phyloP scores from a whole-genome alignment of 2,888 invertebrate genomes.

The Amphipoea lucens region DNA sequence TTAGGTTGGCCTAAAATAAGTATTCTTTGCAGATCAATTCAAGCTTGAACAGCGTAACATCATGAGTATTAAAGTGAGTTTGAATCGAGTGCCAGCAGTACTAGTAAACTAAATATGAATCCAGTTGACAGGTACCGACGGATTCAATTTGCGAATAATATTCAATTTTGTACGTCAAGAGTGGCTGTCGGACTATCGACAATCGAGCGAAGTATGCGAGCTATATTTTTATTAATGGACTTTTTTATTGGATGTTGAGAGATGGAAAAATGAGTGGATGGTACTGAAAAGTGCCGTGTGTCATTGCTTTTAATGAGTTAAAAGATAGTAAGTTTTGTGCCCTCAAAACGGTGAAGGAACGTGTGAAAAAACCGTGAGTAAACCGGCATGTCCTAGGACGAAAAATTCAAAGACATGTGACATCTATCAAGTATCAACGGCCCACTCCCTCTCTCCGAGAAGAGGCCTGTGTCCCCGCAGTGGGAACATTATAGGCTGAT shows the following conservation, averaged over 20 bases:
- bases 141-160: slow-evolving; percentile 85
- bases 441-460: background rate
- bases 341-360: too few relatives aligned
- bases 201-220: slow-evolving; percentile 58
- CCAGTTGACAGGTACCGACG: slow-evolving; percentile 78
- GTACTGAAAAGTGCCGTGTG: background rate
- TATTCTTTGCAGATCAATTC: background rate
- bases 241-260: slow-evolving; percentile 31
- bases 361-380: background rate
- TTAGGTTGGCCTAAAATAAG: background rate
- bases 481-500: background rate
- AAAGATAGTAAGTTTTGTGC: background rate
- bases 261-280: background rate
- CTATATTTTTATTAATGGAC: slow-evolving; percentile 50
- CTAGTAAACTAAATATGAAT: slow-evolving; percentile 70
- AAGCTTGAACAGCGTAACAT: background rate
- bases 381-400: background rate
- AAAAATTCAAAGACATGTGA: background rate
- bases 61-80: slow-evolving; percentile 14
- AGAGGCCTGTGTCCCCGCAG: background rate
- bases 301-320: background rate
- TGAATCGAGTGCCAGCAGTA: slow-evolving; percentile 37
- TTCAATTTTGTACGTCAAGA: slow-evolving; percentile 77
- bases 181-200: slow-evolving; percentile 58
- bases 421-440: background rate